Percentiles rank a stretch among this genome's conserved stretches.
Evolutionary conservation across 2,888 invertebrate species (phyloP).

Genomic region (Colostygia pectinataria): DNA sequence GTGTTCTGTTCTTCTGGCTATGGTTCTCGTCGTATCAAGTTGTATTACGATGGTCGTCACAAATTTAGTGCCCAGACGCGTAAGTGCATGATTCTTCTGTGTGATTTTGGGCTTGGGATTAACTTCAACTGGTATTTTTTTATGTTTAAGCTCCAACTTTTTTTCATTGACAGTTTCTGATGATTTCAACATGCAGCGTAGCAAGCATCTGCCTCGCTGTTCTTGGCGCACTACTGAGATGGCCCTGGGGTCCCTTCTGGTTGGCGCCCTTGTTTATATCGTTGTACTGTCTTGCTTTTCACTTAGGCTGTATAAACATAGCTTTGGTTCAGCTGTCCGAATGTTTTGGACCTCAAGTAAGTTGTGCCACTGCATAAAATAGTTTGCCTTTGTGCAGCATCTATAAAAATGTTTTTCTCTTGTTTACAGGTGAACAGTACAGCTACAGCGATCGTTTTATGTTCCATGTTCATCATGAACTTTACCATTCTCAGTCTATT

Average conservation of each 20-base stretch:
- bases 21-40: constrained; percentile 70
- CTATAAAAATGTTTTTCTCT: too few relatives aligned
- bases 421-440: constrained; percentile 44
- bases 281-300: constrained; percentile 48
- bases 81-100: too few relatives aligned
- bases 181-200: constrained; percentile 40
- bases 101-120: too few relatives aligned
- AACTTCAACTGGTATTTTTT: too few relatives aligned
- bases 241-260: constrained; percentile 51
- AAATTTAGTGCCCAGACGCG: constrained; percentile 79
- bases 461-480: constrained; percentile 37
- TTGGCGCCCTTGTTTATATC: constrained; percentile 50
- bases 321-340: constrained; percentile 46
- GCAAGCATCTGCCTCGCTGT: constrained; percentile 39
- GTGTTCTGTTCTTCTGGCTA: constrained; percentile 79
- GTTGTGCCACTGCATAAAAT: not conserved
- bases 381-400: too few relatives aligned
- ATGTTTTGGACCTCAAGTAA: constrained; percentile 46
- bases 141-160: too few relatives aligned
- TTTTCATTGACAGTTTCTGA: constrained; percentile 41
- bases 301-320: constrained; percentile 53
- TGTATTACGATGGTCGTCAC: constrained; percentile 59
- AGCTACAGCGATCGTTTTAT: constrained; percentile 33
- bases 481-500: constrained; percentile 43
- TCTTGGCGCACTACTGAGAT: constrained; percentile 44